Conservation (phyloP, 2,113 vertebrate species). For the Hippocampus zosterae region DNA sequence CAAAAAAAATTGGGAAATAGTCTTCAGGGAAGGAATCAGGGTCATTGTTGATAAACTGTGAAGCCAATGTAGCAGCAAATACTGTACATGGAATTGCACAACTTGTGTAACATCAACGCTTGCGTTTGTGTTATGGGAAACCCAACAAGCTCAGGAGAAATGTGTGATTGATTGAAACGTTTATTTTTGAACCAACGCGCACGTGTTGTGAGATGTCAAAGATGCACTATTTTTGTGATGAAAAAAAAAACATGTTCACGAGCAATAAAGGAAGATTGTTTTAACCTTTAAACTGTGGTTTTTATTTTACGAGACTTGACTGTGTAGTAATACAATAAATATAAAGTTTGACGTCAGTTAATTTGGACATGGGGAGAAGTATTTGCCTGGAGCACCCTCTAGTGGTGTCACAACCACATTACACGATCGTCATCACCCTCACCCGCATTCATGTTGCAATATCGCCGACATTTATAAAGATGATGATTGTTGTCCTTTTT, state of each 20-base stretch:
- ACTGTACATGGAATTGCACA: conserved; percentile 15
- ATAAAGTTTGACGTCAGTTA: background rate
- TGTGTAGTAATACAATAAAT: background rate
- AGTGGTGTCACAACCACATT: conserved; percentile 22
- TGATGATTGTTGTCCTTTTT: background rate
- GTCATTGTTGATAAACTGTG: conserved; percentile 6
- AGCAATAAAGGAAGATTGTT: conserved; percentile 50
- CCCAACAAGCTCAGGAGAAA: conserved; percentile 27
- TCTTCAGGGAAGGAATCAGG: conserved; percentile 1
- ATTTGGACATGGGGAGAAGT: background rate
- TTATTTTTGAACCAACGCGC: conserved; percentile 18
- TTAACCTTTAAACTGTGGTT: conserved; percentile 16
- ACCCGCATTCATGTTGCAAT: background rate
- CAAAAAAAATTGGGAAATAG: background rate
- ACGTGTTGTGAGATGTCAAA: conserved; percentile 8
- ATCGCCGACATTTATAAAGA: background rate
- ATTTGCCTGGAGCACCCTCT: conserved; percentile 28
- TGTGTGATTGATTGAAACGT: conserved; percentile 1
- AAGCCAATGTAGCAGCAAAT: conserved; percentile 11
- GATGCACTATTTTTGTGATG: conserved; percentile 28
- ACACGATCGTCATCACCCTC: background rate
- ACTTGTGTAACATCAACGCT: conserved; percentile 15
- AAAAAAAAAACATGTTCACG: conserved; percentile 30
- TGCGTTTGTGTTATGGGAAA: conserved; percentile 10
- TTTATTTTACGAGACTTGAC: background rate